Evolutionary conservation across 1,140 invertebrate genomes (phyloP).

Genomic region (Bilobella aurantiaca): DNA sequence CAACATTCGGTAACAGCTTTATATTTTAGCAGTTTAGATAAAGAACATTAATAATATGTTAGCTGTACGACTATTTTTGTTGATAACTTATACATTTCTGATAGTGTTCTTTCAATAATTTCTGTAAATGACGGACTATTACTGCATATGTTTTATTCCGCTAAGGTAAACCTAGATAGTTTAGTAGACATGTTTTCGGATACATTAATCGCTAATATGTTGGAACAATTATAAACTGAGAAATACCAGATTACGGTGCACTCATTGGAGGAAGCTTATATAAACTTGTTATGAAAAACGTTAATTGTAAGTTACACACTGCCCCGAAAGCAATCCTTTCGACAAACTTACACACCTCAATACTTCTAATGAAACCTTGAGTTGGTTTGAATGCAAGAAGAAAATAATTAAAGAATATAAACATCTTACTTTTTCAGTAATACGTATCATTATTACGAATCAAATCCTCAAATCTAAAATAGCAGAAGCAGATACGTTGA

Average conservation of each 20-base stretch:
- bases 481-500: no score
- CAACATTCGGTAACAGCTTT: no score
- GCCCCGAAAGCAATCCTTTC: background rate
- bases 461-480: background rate
- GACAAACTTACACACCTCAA: background rate
- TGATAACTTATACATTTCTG: no score
- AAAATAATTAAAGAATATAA: background rate
- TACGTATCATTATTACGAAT: background rate
- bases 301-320: background rate
- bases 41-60: no score
- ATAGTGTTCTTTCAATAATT: no score
- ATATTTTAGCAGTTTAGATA: no score
- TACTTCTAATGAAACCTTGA: background rate
- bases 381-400: background rate
- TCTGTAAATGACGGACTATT: no score
- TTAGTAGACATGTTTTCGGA: background rate
- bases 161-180: background rate
- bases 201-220: no score
- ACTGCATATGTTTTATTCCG: no score
- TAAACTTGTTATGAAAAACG: background rate
- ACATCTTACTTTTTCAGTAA: background rate
- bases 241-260: background rate
- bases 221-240: no score
- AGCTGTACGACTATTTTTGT: no score
- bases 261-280: background rate